Conservation (phyloP, 2,113 vertebrate genomes). For the Herpetotheres cachinnans region DNA sequence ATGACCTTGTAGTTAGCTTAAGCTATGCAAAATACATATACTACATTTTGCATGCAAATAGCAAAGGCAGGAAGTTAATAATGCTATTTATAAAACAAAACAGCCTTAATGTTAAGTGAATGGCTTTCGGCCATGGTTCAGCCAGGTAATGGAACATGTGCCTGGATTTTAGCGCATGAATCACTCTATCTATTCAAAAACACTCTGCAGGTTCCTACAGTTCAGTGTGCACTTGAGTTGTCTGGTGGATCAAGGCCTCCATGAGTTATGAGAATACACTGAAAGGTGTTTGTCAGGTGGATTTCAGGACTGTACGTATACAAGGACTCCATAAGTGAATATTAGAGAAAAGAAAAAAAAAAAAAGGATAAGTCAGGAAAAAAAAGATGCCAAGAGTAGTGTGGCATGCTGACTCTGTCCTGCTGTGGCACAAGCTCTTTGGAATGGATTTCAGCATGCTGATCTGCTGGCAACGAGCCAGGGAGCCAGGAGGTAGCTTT, state of each 20-base stretch:
- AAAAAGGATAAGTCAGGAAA: not conserved
- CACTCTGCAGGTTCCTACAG: not conserved
- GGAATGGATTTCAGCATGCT: not conserved
- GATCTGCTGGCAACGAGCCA: accelerated
- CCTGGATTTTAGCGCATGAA: not conserved
- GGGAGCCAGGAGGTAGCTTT: not conserved
- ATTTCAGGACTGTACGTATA: not conserved
- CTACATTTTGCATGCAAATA: constrained; percentile 33
- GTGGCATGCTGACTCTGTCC: not conserved
- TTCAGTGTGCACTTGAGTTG: not conserved
- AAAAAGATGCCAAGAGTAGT: not conserved
- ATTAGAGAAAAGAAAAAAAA: not conserved
- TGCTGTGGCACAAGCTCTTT: accelerated
- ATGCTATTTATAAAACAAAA: constrained; percentile 45
- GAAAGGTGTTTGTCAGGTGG: not conserved
- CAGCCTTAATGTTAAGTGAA: constrained; percentile 16
- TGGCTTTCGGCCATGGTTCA: constrained; percentile 19
- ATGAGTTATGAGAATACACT: not conserved
- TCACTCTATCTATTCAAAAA: not conserved
- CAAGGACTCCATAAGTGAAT: not conserved
- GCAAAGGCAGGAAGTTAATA: constrained; percentile 19
- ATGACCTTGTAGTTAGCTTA: constrained; percentile 14
- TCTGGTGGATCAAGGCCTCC: not conserved
- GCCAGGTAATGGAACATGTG: constrained; percentile 1
- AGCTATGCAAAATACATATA: constrained; percentile 14